These are phyloP conservation scores for Drosophila fulvimacula DNA, from an alignment of 2,888 invertebrate species.

Conservation along the genomic window DNA sequence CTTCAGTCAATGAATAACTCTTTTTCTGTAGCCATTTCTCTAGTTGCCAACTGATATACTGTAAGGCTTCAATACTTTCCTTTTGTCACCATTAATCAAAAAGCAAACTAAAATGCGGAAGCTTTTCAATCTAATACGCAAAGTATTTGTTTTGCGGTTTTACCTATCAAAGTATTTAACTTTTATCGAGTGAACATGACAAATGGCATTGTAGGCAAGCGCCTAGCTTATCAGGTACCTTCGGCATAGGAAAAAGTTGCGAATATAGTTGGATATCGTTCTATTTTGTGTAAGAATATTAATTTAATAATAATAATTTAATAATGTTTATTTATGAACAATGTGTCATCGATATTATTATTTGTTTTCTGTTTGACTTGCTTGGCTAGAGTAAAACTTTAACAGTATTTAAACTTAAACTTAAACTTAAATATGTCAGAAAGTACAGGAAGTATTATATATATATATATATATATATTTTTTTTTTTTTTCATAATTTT, in stretches of 20 bases:
- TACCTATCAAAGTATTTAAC: conserved; percentile 26
- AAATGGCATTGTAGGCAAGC: conserved; percentile 32
- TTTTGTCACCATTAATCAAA: not conserved
- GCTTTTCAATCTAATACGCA: conserved; percentile 15
- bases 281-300: not conserved
- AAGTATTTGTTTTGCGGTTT: conserved; percentile 24
- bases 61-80: conserved; percentile 1
- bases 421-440: not conserved
- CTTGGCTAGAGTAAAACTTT: too few species aligned
- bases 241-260: not conserved
- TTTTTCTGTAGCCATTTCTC: not conserved
- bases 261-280: conserved; percentile 1
- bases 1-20: not conserved
- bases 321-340: too few species aligned
- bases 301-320: not conserved
- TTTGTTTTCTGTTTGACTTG: not conserved
- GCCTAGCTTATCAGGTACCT: conserved; percentile 9
- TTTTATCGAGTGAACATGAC: conserved; percentile 23
- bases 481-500: too few species aligned
- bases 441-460: not conserved
- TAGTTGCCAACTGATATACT: not conserved
- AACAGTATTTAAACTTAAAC: not conserved
- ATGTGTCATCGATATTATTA: too few species aligned
- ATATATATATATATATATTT: not conserved
- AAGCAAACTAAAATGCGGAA: not conserved